phyloP scores from a whole-genome alignment of 2,888 invertebrate genomes.

The Spisula subtruncata region DNA sequence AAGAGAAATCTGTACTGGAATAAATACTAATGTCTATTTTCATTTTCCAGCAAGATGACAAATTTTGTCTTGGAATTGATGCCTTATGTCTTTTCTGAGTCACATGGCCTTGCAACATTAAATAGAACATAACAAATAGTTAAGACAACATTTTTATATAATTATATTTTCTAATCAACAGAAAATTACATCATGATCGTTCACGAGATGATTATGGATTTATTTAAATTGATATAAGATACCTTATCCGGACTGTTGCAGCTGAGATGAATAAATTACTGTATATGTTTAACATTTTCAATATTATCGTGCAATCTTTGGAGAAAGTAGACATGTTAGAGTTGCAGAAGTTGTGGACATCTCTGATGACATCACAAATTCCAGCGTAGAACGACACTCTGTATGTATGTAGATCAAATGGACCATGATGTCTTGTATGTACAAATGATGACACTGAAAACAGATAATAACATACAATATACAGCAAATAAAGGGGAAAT shows the following conservation, averaged over 20 bases:
- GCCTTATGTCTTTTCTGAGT: too few species aligned
- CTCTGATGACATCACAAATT: neutral
- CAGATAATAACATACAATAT: neutral
- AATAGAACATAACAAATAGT: neutral
- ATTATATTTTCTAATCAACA: conserved; percentile 26
- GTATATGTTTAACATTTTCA: too few species aligned
- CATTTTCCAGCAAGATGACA: too few species aligned
- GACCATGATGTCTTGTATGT: neutral
- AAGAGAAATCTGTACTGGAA: too few species aligned
- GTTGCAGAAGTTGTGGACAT: neutral
- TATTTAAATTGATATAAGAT: neutral
- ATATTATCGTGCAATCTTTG: neutral
- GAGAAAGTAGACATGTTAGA: neutral
- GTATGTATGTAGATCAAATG: neutral
- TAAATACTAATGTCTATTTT: too few species aligned
- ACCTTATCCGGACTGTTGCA: neutral
- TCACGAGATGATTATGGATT: conserved; percentile 2
- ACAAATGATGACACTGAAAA: conserved; percentile 20
- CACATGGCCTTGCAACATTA: too few species aligned
- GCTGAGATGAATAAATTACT: neutral
- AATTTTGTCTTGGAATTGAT: too few species aligned
- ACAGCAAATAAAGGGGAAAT: neutral
- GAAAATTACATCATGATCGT: conserved; percentile 22
- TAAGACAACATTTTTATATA: conserved; percentile 10
- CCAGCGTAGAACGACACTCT: neutral